phyloP scores from a whole-genome alignment of 2,888 invertebrate species.

The Melinaea marsaeus region DNA sequence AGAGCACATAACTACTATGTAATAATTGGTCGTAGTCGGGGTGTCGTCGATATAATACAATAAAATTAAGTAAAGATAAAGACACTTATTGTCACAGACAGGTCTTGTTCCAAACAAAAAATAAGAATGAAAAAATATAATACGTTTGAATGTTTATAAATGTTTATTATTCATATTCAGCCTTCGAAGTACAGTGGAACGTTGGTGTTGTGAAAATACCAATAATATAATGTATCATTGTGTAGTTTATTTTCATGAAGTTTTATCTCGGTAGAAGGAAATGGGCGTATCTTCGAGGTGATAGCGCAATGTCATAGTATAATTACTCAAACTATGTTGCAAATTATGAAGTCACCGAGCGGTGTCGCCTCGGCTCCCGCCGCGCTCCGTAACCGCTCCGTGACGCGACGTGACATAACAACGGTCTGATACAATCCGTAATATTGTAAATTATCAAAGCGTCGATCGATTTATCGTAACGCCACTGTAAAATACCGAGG shows the following conservation, averaged over 20 bases:
- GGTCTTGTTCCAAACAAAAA: too few relatives aligned
- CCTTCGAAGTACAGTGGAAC: too few relatives aligned
- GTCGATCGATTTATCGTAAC: not conserved
- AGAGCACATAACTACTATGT: not conserved
- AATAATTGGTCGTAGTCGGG: not conserved
- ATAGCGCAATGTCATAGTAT: conserved; percentile 39
- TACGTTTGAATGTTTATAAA: too few relatives aligned
- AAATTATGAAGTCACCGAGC: conserved; percentile 32
- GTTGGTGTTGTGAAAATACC: too few relatives aligned
- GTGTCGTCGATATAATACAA: too few relatives aligned
- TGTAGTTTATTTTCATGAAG: not conserved
- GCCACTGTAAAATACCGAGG: too few relatives aligned
- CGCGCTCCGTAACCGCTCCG: conserved; percentile 9
- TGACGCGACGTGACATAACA: conserved; percentile 19
- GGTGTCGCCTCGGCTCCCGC: conserved; percentile 9
- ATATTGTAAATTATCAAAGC: not conserved
- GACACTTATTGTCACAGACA: too few relatives aligned
- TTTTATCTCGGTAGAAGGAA: conserved; percentile 48
- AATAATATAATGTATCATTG: too few relatives aligned
- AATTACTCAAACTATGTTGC: conserved; percentile 34
- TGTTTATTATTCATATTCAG: too few relatives aligned
- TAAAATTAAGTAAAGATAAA: too few relatives aligned
- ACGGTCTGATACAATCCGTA: conserved; percentile 7
- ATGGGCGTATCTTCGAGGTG: conserved; percentile 46
- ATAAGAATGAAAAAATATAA: too few relatives aligned